Percentiles rank a stretch among this genome's conserved stretches.
Evolutionary conservation across 2,113 vertebrate species (phyloP).

Genomic region (Ochotona curzoniae): DNA sequence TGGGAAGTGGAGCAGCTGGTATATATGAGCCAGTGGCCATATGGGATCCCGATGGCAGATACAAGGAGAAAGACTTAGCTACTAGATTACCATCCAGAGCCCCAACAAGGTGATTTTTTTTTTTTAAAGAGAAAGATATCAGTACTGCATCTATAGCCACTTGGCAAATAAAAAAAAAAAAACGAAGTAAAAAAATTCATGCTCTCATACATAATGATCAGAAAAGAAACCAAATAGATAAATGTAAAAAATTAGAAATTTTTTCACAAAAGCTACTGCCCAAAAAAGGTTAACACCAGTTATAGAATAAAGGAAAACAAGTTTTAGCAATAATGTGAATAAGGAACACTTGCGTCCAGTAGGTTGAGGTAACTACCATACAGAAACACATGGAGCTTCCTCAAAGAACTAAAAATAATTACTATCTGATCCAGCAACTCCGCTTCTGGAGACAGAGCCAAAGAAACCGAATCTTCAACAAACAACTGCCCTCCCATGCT

Average conservation of each 20-base stretch:
- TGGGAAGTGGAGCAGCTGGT: no score
- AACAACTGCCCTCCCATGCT: background rate
- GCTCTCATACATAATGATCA: background rate
- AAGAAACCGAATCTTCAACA: background rate
- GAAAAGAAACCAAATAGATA: background rate
- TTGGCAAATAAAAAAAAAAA: constrained; percentile 48
- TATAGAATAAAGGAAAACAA: background rate
- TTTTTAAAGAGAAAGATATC: background rate
- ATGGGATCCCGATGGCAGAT: no score
- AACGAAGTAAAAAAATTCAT: constrained; percentile 29
- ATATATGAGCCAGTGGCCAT: no score
- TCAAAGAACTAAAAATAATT: background rate
- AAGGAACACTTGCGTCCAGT: background rate
- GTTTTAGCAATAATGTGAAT: background rate
- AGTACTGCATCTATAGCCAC: constrained; percentile 11
- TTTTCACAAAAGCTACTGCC: background rate
- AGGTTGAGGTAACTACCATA: background rate
- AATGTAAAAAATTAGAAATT: background rate
- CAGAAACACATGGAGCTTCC: background rate
- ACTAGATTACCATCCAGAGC: no score
- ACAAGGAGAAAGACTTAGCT: no score
- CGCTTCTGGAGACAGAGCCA: background rate
- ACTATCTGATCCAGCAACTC: background rate
- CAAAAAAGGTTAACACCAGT: background rate
- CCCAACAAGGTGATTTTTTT: no score